Base-by-base conservation (phyloP, 2,888 invertebrate genomes). In the Eupithecia subfuscata region DNA sequence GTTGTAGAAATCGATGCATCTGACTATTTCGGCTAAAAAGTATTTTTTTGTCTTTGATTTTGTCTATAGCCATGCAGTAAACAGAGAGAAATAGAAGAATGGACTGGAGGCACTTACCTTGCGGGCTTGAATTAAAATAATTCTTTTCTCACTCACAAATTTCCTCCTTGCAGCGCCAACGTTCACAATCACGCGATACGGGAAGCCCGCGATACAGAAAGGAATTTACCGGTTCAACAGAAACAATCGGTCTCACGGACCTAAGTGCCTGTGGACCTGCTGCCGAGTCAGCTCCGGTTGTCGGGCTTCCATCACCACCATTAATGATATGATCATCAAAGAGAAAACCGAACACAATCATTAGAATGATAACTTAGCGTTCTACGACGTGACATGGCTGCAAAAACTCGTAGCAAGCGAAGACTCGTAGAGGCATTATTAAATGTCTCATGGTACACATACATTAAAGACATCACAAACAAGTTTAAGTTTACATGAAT, bases 181-280 rank as follows among this genome's bases (percentile, higher is more conserved):
- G 60, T 90, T 90, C 71, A 89, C 88, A 9, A 85, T 79, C 14
- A 79, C 80, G 43, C 79, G 83, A 18, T 82, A 78, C 64, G 83
- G 84, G 14, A 84, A 82, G 64, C 84, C 84, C 14, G 82, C 82
- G 18, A 84, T 85, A 11, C 82, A 84, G 74, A 81, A 83, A 40
- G 85, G 83, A 0, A 81, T 77, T 18, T 84, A 83, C 67, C 79
- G 85, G 14, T 85, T 82, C 70, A 84, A 83, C 67, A 79, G 79
- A 70, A 90, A 92, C 76, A 91, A 89, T 76, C 83, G 90, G 2
- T 88, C 88, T 56, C 85, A 83, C 9, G 90, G 90, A 0, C 82
- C 83, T 1, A 88, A 87, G 78, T 84, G 86, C 6, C 82, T 89
- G 18, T 92, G 91, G 92, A 88, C 88, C 16, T 92, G 92, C 78